These are phyloP conservation scores for Resseliella maxima DNA, from an alignment of 2,888 invertebrate species.

Conservation along the genomic window DNA sequence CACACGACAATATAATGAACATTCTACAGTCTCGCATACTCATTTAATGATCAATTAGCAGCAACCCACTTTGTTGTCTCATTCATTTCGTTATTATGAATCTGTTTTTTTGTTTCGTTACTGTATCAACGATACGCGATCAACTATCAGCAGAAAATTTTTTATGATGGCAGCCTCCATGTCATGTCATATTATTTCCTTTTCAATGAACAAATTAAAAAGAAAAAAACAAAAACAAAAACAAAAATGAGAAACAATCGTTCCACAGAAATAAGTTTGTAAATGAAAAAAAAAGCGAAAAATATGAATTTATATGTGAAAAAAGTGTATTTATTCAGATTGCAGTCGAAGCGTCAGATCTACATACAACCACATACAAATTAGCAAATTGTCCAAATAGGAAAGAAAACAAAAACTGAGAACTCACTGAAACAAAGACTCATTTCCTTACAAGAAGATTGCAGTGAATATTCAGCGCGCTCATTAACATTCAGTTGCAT, in stretches of 20 bases:
- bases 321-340: neutral
- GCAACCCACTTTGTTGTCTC: conserved; percentile 43
- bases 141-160: neutral
- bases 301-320: conserved; percentile 23
- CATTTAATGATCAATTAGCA: conserved; percentile 55
- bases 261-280: neutral
- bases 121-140: neutral
- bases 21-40: neutral
- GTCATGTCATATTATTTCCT: conserved; percentile 11
- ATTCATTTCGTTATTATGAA: neutral
- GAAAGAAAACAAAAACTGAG: neutral
- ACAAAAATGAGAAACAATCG: too few relatives aligned
- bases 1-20: neutral
- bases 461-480: conserved; percentile 43
- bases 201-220: neutral
- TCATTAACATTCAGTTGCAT: conserved; percentile 54
- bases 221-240: too few relatives aligned
- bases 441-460: conserved; percentile 47
- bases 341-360: neutral
- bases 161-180: neutral
- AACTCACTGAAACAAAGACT: conserved; percentile 12
- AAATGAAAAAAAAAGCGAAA: neutral
- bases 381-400: conserved; percentile 41
- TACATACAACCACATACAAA: neutral
- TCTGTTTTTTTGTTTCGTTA: neutral